A percentile compares a stretch with the other conserved stretches of the same genome.
Evolutionary conservation across 2,113 vertebrate species (phyloP).

Genomic region (Malurus alboscapulatus): DNA sequence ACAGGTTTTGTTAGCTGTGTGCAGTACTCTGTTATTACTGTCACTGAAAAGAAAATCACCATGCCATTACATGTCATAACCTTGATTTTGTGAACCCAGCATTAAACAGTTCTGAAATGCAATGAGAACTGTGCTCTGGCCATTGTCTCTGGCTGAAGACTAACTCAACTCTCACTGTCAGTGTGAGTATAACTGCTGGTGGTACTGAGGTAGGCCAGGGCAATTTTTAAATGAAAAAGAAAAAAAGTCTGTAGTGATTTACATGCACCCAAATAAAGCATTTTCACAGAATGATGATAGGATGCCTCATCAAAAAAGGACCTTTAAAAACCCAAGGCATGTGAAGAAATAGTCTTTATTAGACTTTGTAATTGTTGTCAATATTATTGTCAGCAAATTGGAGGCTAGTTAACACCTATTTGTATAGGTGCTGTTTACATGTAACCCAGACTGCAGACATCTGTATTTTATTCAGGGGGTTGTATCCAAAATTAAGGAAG

Average conservation of each 20-base stretch:
- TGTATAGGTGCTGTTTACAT: background rate
- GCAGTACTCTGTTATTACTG: background rate
- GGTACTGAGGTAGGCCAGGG: background rate
- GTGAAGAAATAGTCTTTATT: background rate
- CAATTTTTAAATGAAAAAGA: background rate
- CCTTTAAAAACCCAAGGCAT: background rate
- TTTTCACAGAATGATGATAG: background rate
- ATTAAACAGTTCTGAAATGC: background rate
- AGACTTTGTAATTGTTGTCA: background rate
- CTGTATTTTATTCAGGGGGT: background rate
- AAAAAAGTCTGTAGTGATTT: background rate
- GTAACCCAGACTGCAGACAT: background rate
- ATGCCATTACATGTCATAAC: background rate
- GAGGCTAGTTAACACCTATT: background rate
- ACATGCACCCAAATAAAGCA: background rate
- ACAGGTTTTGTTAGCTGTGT: background rate
- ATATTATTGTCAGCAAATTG: background rate
- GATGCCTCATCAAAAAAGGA: background rate
- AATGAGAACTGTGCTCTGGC: background rate
- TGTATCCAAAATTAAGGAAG: background rate
- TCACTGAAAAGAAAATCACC: background rate
- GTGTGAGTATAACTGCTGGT: background rate
- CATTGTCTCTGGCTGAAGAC: background rate
- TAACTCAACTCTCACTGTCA: background rate
- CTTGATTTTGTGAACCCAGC: background rate